A percentile compares a stretch with the other conserved stretches of the same genome.
phyloP scores from a whole-genome alignment of 2,888 invertebrate species.

The Ditylenchus weischeri region DNA sequence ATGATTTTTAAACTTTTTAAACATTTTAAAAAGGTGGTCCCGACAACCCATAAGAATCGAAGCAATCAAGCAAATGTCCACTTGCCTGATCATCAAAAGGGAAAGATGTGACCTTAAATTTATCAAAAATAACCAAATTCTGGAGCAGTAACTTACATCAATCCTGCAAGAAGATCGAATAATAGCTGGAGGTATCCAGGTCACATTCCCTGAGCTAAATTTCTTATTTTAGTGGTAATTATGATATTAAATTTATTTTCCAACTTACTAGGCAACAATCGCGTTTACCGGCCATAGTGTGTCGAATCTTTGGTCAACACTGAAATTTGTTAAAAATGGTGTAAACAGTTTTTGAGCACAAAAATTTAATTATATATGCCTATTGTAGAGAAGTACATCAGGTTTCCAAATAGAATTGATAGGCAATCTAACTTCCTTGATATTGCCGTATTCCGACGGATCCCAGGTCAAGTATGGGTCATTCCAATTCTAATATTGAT shows the following conservation, averaged over 20 bases:
- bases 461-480: constrained; percentile 98
- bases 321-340: not conserved
- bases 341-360: not conserved
- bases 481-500: constrained; percentile 77
- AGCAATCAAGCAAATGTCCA: not conserved
- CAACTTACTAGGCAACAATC: constrained; percentile 58
- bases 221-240: constrained; percentile 10
- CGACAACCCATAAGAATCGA: too few relatives aligned
- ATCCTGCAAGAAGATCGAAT: constrained; percentile 32
- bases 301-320: constrained; percentile 64
- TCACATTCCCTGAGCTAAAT: constrained; percentile 32
- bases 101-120: constrained; percentile 28
- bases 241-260: constrained; percentile 20
- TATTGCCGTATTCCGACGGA: constrained; percentile 70
- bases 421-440: constrained; percentile 75
- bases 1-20: too few relatives aligned
- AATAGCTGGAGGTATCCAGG: constrained; percentile 40
- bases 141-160: constrained; percentile 24
- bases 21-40: too few relatives aligned
- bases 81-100: constrained; percentile 48
- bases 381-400: constrained; percentile 70
- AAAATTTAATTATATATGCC: not conserved
- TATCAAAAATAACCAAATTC: constrained; percentile 5
- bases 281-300: constrained; percentile 63
- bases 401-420: constrained; percentile 96